Conservation (phyloP, 2,797 vertebrate genomes). For the Spea hammondii region DNA sequence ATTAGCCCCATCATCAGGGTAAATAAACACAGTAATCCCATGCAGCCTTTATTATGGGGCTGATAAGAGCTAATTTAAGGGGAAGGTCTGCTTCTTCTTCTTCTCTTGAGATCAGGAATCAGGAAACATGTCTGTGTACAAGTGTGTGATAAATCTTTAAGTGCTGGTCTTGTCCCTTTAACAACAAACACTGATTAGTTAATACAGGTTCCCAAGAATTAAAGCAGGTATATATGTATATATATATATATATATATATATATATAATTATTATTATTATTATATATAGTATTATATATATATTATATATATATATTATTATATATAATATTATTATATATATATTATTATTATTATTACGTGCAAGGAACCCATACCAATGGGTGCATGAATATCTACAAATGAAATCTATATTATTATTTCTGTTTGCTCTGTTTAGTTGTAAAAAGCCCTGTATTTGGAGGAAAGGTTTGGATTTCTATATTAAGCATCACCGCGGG, state of each 20-base stretch:
- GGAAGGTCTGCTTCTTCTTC: not conserved
- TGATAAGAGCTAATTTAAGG: conserved; percentile 4
- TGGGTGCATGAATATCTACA: no score
- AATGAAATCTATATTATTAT: no score
- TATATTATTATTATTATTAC: no score
- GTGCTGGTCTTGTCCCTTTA: not conserved
- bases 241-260: no score
- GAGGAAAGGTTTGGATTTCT: not conserved
- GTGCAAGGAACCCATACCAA: no score
- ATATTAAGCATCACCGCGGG: conserved; percentile 7
- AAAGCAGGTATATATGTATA: no score
- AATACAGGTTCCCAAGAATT: no score
- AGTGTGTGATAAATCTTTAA: conserved; percentile 7
- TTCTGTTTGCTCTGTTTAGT: not conserved
- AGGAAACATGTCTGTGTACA: not conserved
- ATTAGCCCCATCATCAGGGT: not conserved
- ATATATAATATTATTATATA: no score
- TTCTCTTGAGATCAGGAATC: not conserved
- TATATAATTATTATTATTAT: no score
- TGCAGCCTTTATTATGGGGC: not conserved
- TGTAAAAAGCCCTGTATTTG: conserved; percentile 10
- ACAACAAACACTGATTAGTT: not conserved
- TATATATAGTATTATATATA: no score
- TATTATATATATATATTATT: no score
- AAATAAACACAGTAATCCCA: conserved; percentile 25